Base-by-base conservation (phyloP, 1,140 invertebrate genomes). In the Pseudomyrmex cubaensis region DNA sequence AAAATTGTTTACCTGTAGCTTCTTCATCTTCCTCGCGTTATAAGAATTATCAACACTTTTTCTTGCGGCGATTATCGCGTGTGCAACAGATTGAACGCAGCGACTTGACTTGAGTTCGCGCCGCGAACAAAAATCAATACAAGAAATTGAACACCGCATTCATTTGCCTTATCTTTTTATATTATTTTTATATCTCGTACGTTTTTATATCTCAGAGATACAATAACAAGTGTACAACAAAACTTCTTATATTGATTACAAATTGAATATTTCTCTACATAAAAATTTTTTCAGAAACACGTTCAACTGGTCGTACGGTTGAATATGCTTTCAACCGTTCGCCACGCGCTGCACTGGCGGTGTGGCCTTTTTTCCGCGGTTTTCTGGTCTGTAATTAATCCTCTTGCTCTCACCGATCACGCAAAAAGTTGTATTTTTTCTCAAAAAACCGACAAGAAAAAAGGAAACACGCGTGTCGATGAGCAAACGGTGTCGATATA, bases 401-500 rank as follows among this genome's bases (percentile, higher is more conserved):
- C 52, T 52, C 22, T 15, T 46, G 48, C 74, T 77, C 54, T 77
- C 62, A 52, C 48, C 1, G 10, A 13, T 2, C 15, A 13, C 10
- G 17, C 8, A 20, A 77, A 66, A 77, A 12, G 35, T 35, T 35
- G n/a, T 44, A 15, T 77, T 66, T 77, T 54, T 25, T 10, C 8
- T 15, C 56, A n/a, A 44, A 44, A 56, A 35, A 72, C 50, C 50
- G 46, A 61, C n/a, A 62, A 52, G 44, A 35, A 76, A 54, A 25
- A 52, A 1, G 73, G 1, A n/a, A n/a, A n/a, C 10, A 50, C 17
- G 63, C 13, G 35, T 50, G 52, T 25, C 54, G 69, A 59, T 83
- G 10, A 46, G 54, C 54, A 69, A 74, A 67, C 61, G 35, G 25
- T 69, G 67, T 22, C 13, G 74, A 87, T 84, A 70, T 84, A 70